These are phyloP conservation scores for Myxocyprinus asiaticus DNA, from an alignment of 2,113 vertebrate genomes.

Conservation along the genomic window DNA sequence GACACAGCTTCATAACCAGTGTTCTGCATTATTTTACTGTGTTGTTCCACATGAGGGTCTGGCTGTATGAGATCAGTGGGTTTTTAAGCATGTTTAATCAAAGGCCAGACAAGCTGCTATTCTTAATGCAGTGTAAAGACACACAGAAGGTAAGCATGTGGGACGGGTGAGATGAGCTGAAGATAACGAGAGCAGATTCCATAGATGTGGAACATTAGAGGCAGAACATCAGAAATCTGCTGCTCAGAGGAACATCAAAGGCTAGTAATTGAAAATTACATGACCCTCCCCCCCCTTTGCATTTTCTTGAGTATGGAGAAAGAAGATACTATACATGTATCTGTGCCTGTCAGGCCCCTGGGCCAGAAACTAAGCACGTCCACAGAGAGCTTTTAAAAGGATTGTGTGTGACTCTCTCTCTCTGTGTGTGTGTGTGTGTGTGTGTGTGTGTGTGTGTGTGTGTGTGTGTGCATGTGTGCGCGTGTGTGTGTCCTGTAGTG, in stretches of 20 bases:
- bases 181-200: conserved; percentile 46
- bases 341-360: conserved; percentile 45
- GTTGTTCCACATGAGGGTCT: neutral
- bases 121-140: conserved; percentile 10
- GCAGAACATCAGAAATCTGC: conserved; percentile 47
- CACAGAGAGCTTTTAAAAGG: conserved; percentile 54
- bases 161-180: conserved; percentile 33
- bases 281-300: conserved; percentile 24
- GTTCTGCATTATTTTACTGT: neutral
- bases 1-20: neutral
- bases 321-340: conserved; percentile 52
- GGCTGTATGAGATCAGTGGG: neutral
- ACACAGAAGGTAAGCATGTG: neutral
- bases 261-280: conserved; percentile 51
- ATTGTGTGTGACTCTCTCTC: conserved; percentile 39
- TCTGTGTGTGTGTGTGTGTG: conserved; percentile 29
- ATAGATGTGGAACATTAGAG: conserved; percentile 43
- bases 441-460: conserved; percentile 24
- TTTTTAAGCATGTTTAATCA: conserved; percentile 28
- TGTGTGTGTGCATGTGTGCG: conserved; percentile 17
- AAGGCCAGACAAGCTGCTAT: conserved; percentile 15
- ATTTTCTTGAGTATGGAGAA: conserved; percentile 31
- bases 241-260: conserved; percentile 48
- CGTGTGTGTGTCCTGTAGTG: neutral
- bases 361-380: conserved; percentile 56